Evolutionary conservation across 2,113 vertebrate genomes (phyloP), one percentile per base, ranked within the genome.

Genomic region (Chelonoidis abingdonii): DNA sequence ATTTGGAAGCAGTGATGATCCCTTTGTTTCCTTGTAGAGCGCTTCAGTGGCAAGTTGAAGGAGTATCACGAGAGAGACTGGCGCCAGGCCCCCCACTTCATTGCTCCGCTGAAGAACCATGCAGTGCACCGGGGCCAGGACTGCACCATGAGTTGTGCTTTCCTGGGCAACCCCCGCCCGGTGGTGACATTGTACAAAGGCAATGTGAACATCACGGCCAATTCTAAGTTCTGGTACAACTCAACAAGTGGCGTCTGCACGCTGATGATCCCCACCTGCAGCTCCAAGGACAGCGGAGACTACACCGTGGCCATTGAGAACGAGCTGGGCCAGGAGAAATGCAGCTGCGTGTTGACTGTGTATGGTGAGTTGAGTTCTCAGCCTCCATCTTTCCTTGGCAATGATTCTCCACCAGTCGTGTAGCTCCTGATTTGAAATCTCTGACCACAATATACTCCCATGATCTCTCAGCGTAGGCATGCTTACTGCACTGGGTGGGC

Each of bases 61-160:
- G 89, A 97, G 3, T 96, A 94, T 31, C 47, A 87, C 10, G 8
- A 94, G 72, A 93, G 94, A 65, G 87, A 96, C 27, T 95, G 95
- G 88, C 95, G 94, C 78, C 95, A 94, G 12, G 95, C 97, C 35
- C 98, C 97, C 1, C 69, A 25, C 47, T 98, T 98, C 94, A 93
- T 98, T n/a, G 17, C 94, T 38, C 97, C 22, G 0, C 91, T 98
- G 91, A 98, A 97, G 90, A 94, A 97, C 57, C 98, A 97, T 57
- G 94, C 86, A 0, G 89, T 95, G 83, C 78, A 95, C 79, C 76
- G 76, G 2, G 94, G 97, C 65, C 96, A 97, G 1, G 88, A 98
- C 94, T 98, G 97, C 80, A 90, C 95, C 83, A 96, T 96, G 97
- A 98, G 96, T 92, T 98, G 97, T 8, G 96, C 98, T 95, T 98